A percentile compares a stretch with the other conserved stretches of the same genome.
Evolutionary conservation across 2,797 vertebrate species (phyloP).

Genomic region (Nyctibius grandis): DNA sequence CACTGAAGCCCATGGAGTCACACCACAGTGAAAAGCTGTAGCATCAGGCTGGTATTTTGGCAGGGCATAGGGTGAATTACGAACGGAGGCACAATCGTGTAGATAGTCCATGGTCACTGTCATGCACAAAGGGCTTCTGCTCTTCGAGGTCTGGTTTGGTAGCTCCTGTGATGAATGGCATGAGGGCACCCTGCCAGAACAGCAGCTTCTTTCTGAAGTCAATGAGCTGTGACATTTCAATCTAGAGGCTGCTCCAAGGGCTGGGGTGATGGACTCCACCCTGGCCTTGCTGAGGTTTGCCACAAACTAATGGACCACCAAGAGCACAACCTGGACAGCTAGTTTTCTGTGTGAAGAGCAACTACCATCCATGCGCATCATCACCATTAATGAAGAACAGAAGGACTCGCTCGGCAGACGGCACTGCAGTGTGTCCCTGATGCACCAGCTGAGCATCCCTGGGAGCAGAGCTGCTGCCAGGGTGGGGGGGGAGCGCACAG

Average conservation of each 20-base stretch:
- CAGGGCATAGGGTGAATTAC: rapidly evolving
- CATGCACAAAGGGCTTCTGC: neutral
- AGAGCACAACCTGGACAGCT: neutral
- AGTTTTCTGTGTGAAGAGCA: neutral
- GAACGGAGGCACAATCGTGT: neutral
- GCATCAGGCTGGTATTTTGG: neutral
- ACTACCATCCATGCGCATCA: neutral
- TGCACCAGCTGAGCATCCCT: neutral
- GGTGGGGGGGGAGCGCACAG: rapidly evolving
- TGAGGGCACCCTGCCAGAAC: neutral
- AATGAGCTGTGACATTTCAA: neutral
- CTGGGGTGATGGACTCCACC: neutral
- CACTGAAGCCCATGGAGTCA: neutral
- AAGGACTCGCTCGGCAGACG: neutral
- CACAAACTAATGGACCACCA: neutral
- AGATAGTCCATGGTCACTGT: neutral
- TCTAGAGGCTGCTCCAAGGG: neutral
- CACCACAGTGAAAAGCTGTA: rapidly evolving
- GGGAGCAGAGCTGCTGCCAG: neutral
- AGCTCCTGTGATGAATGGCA: neutral
- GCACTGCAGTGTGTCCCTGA: neutral
- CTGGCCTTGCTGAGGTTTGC: neutral
- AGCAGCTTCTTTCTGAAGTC: neutral
- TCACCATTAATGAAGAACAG: neutral
- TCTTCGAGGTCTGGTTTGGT: neutral